A percentile compares a stretch with the other conserved stretches of the same genome.
phyloP scores from a whole-genome alignment of 1,140 invertebrate species.

The Cydia strobilella region DNA sequence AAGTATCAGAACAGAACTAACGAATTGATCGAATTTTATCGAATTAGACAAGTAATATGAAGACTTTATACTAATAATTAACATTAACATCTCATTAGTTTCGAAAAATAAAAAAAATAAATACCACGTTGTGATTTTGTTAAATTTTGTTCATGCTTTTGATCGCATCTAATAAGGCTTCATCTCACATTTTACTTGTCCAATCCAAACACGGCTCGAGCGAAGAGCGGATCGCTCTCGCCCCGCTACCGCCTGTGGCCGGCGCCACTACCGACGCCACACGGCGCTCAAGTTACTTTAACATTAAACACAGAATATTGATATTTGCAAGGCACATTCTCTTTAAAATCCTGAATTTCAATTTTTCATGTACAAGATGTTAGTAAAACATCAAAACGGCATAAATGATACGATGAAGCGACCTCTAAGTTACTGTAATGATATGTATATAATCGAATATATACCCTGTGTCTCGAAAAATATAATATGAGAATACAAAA shows the following conservation, averaged over 20 bases:
- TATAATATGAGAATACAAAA: conserved; percentile 49
- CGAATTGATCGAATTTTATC: conserved; percentile 52
- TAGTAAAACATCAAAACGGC: conserved; percentile 58
- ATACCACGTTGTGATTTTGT: not conserved
- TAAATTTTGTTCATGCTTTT: too few relatives aligned
- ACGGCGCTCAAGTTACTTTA: conserved; percentile 65
- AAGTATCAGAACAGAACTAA: conserved; percentile 63
- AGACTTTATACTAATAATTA: not conserved
- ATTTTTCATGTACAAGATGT: conserved; percentile 64
- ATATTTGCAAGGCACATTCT: conserved; percentile 79
- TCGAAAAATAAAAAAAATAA: not conserved
- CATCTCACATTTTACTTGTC: conserved; percentile 39
- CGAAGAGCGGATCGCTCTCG: conserved; percentile 16
- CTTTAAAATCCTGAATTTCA: conserved; percentile 77
- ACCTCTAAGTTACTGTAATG: conserved; percentile 63
- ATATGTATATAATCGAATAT: conserved; percentile 73
- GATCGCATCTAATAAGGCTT: not conserved
- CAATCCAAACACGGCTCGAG: conserved; percentile 42
- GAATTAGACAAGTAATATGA: conserved; percentile 36
- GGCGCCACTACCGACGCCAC: conserved; percentile 51
- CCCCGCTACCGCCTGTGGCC: conserved; percentile 30
- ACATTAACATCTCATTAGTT: not conserved
- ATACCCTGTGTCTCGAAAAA: conserved; percentile 76
- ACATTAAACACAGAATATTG: conserved; percentile 79
- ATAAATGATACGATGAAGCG: conserved; percentile 53